Conservation (phyloP, 2,797 vertebrate genomes). For the Antrozous pallidus region DNA sequence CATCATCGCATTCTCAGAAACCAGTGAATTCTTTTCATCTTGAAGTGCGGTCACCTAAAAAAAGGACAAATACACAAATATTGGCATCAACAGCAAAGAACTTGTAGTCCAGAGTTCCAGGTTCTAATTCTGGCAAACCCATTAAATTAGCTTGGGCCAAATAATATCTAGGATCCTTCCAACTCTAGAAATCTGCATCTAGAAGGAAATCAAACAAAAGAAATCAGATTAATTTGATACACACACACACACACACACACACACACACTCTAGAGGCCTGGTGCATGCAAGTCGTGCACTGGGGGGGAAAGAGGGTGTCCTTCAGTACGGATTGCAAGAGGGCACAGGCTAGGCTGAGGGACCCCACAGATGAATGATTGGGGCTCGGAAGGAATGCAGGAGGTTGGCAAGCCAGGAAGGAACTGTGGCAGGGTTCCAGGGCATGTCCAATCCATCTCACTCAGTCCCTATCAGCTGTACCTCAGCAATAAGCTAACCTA, state of each 20-base stretch:
- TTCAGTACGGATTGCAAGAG: no score
- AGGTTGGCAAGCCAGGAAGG: no score
- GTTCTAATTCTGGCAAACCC: background rate
- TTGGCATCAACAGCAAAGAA: background rate
- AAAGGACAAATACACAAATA: constrained; percentile 50
- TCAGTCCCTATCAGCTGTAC: no score
- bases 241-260: no score
- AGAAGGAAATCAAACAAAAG: background rate
- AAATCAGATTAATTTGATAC: background rate
- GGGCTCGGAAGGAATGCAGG: no score
- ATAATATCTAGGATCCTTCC: background rate
- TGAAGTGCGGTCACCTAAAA: constrained; percentile 93
- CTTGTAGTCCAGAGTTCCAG: constrained; percentile 15
- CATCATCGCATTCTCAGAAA: constrained; percentile 95
- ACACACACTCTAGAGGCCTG: no score
- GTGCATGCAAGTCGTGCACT: no score
- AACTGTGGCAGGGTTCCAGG: no score
- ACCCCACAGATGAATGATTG: no score
- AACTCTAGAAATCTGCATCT: background rate
- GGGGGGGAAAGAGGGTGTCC: rapidly evolving
- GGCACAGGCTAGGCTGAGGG: no score
- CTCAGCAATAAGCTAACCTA: no score
- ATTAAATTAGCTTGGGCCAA: background rate
- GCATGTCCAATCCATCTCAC: no score
- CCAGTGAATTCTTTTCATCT: constrained; percentile 94